Evolutionary conservation across 2,113 vertebrate species (phyloP), one percentile per base, ranked within the genome.

Genomic region (Passer montanus): DNA sequence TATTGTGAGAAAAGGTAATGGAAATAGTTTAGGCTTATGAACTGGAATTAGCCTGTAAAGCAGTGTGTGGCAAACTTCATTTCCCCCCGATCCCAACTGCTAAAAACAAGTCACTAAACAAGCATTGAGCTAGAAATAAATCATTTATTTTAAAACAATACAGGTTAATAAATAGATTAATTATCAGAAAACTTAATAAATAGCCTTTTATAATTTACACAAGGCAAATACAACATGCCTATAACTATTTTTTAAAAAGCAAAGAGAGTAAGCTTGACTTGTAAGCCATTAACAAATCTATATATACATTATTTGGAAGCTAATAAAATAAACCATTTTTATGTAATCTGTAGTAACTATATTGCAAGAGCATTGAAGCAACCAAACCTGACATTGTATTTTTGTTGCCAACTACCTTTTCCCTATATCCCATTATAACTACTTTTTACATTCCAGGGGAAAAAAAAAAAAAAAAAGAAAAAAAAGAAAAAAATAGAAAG

Each of bases 101-200:
- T 69, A 90, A 79, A 91, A 43, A 79, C 6, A 9, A 95, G 37
- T 89, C 84, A 87, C 27, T 35, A 87, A 97, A 94, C 84, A 62
- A 91, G 46, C 58, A 33, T 85, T 96, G 96, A 97, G 96, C 97
- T 98, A 98, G 97, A 98, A 98, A 98, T 90, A 94, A 97, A 94
- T 97, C 85, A 94, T 98, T 98, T 98, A 98, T 98, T 98, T 98
- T 97, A 98, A 98, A 98, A 97, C 97, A 95, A 97, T 97, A 98
- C 97, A 98, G 95, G 93, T 97, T 98, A 98, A 97, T 98, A 97
- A 97, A 97, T 97, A 98, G 97, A 97, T 97, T 97, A 94, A 83
- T 96, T 97, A 97, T 96, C 97, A 97, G 97, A 98, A 98, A 98
- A 97, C 98, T 97, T 98, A 97, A 98, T 97, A 98, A 98, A 98